Percentiles rank a stretch among this genome's conserved stretches.
phyloP scores from a whole-genome alignment of 2,113 vertebrate genomes.

The Orcinus orca region DNA sequence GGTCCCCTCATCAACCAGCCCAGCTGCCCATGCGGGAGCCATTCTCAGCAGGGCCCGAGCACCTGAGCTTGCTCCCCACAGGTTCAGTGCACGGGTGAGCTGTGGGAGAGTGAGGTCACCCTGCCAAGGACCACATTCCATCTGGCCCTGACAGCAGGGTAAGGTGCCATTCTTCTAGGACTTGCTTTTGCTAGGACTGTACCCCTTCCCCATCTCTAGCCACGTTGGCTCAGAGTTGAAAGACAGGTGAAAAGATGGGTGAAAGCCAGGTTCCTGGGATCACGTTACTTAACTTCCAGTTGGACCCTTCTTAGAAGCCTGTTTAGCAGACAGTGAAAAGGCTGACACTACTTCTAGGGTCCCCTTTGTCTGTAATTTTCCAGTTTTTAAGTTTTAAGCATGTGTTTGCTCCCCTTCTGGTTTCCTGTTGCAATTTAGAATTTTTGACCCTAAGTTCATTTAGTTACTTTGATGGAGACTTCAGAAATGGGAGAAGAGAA shows the following conservation, averaged over 20 bases:
- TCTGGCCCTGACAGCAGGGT: fast-evolving
- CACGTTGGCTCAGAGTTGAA: neutral
- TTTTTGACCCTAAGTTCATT: neutral
- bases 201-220: too few relatives aligned
- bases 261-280: neutral
- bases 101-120: neutral
- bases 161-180: neutral
- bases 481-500: neutral
- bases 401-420: neutral
- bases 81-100: too few relatives aligned
- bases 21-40: neutral
- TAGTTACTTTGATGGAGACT: neutral
- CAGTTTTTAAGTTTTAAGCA: neutral
- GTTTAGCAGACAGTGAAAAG: too few relatives aligned
- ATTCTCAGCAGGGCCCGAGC: neutral
- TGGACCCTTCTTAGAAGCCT: neutral
- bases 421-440: neutral
- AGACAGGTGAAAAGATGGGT: neutral
- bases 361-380: neutral
- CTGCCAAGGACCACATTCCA: neutral
- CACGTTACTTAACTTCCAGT: neutral
- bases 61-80: neutral
- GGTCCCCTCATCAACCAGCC: neutral
- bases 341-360: neutral
- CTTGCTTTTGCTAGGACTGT: neutral